Evolutionary conservation across 2,888 invertebrate species (phyloP).

Genomic region (Ariolimax columbianus): DNA sequence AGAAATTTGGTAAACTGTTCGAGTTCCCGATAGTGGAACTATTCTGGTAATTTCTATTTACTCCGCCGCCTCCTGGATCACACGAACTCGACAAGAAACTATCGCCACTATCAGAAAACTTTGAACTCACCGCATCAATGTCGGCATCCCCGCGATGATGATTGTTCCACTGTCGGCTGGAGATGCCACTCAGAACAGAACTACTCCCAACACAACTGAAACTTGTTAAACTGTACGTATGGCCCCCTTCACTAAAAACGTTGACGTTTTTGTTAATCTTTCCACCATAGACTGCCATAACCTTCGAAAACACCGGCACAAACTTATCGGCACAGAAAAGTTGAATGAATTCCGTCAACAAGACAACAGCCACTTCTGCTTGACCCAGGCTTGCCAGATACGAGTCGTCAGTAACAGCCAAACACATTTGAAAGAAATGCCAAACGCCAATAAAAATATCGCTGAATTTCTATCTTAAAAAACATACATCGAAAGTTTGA

Average conservation of each 20-base stretch:
- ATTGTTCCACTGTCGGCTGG: neutral
- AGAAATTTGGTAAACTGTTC: slow-evolving; percentile 52
- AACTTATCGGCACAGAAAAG: neutral
- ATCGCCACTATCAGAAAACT: slow-evolving; percentile 39
- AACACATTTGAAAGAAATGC: no score
- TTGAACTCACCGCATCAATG: slow-evolving; percentile 37
- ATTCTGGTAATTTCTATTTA: slow-evolving; percentile 55
- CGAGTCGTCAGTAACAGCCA: no score
- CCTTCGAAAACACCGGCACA: slow-evolving; percentile 7
- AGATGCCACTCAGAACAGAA: neutral
- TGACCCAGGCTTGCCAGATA: neutral
- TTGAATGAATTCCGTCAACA: slow-evolving; percentile 52
- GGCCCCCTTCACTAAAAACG: slow-evolving; percentile 31
- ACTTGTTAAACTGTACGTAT: slow-evolving; percentile 33
- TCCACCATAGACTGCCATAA: slow-evolving; percentile 41
- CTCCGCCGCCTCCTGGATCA: slow-evolving; percentile 53
- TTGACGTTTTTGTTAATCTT: slow-evolving; percentile 42
- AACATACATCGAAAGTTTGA: no score
- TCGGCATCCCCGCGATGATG: neutral
- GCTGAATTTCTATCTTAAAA: no score
- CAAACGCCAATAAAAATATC: no score
- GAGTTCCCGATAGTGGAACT: slow-evolving; percentile 54
- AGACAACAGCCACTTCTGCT: neutral
- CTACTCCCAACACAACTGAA: slow-evolving; percentile 34
- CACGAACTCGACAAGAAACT: slow-evolving; percentile 3